Percentiles rank a stretch among this genome's conserved stretches.
Conservation (phyloP, 2,888 invertebrate genomes). For the Phalera bucephala region DNA sequence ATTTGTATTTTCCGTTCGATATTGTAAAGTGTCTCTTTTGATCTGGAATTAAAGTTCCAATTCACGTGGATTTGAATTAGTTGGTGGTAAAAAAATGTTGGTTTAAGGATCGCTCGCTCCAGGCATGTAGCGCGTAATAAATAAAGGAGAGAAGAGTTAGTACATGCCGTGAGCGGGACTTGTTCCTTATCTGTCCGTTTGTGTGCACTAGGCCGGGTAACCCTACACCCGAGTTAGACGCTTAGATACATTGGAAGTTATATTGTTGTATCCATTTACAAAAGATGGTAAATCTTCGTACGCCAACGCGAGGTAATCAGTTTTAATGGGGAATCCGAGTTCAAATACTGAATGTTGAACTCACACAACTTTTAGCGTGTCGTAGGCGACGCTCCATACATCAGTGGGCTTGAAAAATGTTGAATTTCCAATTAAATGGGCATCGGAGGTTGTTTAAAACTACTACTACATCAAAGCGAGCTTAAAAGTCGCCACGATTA, state of each 20-base stretch:
- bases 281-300: conserved; percentile 14
- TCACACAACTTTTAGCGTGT: not conserved
- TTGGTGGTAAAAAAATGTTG: conserved; percentile 30
- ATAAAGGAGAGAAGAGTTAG: conserved; percentile 71
- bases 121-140: conserved; percentile 74
- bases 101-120: conserved; percentile 58
- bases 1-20: conserved; percentile 12
- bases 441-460: not conserved
- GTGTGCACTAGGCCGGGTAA: conserved; percentile 59
- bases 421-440: not conserved
- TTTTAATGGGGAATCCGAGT: not conserved
- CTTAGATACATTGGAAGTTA: conserved; percentile 35
- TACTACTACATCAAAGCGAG: not conserved
- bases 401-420: not conserved
- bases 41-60: conserved; percentile 10
- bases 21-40: not conserved
- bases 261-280: conserved; percentile 30
- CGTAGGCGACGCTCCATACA: not conserved
- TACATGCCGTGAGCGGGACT: conserved; percentile 57
- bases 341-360: not conserved
- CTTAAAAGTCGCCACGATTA: conserved; percentile 18
- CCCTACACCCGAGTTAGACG: conserved; percentile 50
- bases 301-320: not conserved
- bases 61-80: conserved; percentile 24
- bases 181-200: conserved; percentile 66